Conservation (phyloP, 2,797 vertebrate species). For the Dicrostonyx torquatus region DNA sequence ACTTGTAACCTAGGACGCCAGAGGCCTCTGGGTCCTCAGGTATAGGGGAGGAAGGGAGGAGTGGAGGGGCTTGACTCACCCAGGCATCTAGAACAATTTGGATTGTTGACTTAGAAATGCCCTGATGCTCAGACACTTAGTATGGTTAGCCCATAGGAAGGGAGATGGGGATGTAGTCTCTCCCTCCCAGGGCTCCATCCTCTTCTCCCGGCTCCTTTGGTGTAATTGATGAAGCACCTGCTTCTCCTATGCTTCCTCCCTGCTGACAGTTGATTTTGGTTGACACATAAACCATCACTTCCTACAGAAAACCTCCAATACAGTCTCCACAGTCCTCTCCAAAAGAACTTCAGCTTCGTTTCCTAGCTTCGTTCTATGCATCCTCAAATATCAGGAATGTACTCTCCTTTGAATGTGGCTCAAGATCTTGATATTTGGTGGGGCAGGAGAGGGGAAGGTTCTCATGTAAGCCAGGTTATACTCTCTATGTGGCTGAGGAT, state of each 20-base stretch:
- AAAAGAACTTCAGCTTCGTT: neutral
- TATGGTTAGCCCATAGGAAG: neutral
- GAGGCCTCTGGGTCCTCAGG: neutral
- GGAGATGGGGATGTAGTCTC: neutral
- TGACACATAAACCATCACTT: neutral
- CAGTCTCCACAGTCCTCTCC: no score
- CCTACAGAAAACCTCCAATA: neutral
- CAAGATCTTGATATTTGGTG: neutral
- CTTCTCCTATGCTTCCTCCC: neutral
- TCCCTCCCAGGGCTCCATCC: neutral
- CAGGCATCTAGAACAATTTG: neutral
- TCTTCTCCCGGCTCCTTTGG: neutral
- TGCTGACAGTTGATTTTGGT: neutral
- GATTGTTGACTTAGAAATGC: neutral
- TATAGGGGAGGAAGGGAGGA: neutral
- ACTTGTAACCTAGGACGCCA: neutral
- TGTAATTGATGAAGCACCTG: neutral
- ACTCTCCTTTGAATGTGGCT: neutral
- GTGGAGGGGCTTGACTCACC: neutral
- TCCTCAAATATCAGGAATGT: neutral
- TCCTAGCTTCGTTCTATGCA: neutral
- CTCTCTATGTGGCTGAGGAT: neutral
- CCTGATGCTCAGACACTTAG: neutral
- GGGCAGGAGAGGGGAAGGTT: fast-evolving
- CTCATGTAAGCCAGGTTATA: neutral